Conservation (phyloP, 2,113 vertebrate genomes). For the Elachura formosa region DNA sequence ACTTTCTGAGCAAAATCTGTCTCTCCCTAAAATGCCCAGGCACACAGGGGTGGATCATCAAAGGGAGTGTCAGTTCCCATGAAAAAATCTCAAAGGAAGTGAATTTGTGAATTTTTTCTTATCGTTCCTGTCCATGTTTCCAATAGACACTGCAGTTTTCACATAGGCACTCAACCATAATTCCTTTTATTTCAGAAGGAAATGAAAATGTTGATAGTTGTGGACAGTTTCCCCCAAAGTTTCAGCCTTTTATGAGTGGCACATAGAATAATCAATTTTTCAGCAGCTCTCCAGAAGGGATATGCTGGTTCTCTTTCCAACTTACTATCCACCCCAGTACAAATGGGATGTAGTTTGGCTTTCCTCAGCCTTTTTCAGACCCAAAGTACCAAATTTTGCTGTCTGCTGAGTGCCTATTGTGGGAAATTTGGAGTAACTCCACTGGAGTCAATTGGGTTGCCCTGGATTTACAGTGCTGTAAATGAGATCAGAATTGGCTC, state of each 20-base stretch:
- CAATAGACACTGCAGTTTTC: background rate
- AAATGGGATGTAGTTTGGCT: constrained; percentile 15
- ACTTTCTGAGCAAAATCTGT: background rate
- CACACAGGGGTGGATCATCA: background rate
- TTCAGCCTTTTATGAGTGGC: background rate
- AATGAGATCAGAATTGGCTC: constrained; percentile 68
- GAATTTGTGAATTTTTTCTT: background rate
- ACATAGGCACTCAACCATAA: background rate
- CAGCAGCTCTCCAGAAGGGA: background rate
- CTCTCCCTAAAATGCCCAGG: background rate
- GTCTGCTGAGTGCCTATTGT: constrained; percentile 37
- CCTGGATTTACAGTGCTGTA: constrained; percentile 56
- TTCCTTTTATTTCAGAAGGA: background rate
- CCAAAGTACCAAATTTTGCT: constrained; percentile 1
- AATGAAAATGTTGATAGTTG: background rate
- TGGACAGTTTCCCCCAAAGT: background rate
- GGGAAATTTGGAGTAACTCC: constrained; percentile 59
- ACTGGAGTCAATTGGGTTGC: constrained; percentile 44
- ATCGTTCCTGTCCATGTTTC: background rate
- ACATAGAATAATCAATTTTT: background rate
- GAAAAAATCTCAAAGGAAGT: background rate
- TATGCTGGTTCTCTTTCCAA: background rate
- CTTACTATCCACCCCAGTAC: background rate
- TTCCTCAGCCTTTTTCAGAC: constrained; percentile 10
- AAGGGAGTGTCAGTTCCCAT: background rate